Evolutionary conservation across 1,140 invertebrate genomes (phyloP).

Genomic region (Zaprionus lachaisei): DNA sequence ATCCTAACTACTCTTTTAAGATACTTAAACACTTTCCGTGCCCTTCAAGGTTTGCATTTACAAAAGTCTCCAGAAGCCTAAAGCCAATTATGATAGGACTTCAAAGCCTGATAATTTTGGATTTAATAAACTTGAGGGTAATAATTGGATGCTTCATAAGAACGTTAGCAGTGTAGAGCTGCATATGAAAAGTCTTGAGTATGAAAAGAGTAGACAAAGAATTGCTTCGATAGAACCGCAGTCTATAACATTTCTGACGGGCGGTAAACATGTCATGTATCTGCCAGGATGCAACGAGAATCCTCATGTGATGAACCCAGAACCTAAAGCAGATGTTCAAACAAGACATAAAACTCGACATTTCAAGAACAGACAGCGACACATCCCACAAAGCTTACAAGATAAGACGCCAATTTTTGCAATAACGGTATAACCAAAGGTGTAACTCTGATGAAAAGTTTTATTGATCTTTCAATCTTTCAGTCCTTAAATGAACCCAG

Average conservation of each 20-base stretch:
- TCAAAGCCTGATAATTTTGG: neutral
- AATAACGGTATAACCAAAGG: slow-evolving; percentile 19
- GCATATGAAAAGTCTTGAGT: slow-evolving; percentile 34
- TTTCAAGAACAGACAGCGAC: slow-evolving; percentile 52
- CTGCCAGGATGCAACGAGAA: slow-evolving; percentile 86
- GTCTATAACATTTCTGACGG: slow-evolving; percentile 54
- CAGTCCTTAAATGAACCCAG: slow-evolving; percentile 29
- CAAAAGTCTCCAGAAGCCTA: slow-evolving; percentile 50
- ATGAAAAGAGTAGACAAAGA: slow-evolving; percentile 27
- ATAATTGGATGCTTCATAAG: slow-evolving; percentile 87
- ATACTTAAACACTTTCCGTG: neutral
- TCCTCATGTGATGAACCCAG: slow-evolving; percentile 10
- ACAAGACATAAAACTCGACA: slow-evolving; percentile 76
- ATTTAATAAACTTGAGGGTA: slow-evolving; percentile 54
- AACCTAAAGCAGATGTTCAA: slow-evolving; percentile 11
- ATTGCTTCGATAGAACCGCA: slow-evolving; percentile 45
- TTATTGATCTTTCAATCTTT: neutral
- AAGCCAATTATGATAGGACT: slow-evolving; percentile 9
- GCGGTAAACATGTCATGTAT: slow-evolving; percentile 91
- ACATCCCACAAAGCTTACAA: slow-evolving; percentile 48
- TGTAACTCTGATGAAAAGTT: neutral
- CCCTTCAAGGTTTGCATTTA: slow-evolving; percentile 33
- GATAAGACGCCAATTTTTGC: slow-evolving; percentile 55
- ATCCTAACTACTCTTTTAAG: neutral
- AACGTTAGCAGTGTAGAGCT: slow-evolving; percentile 19